phyloP scores from a whole-genome alignment of 2,113 vertebrate species.

The Lamprotornis superbus region DNA sequence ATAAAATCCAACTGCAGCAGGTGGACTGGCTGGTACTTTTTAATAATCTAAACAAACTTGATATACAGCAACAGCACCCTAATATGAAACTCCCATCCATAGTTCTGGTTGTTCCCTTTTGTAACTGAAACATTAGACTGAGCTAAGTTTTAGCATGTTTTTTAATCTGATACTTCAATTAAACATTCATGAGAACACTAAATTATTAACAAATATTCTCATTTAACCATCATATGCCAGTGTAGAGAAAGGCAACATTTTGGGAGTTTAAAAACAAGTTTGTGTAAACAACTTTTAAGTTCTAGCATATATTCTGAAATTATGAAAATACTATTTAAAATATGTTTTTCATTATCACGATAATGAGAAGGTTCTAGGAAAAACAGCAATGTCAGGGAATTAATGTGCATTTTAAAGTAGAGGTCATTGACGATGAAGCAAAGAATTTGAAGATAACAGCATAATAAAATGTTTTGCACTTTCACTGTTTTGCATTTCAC shows the following conservation, averaged over 20 bases:
- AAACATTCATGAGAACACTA: constrained; percentile 73
- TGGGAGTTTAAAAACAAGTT: neutral
- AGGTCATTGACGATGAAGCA: neutral
- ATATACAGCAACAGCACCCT: neutral
- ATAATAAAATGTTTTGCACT: neutral
- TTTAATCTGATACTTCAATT: constrained; percentile 71
- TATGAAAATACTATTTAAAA: constrained; percentile 8
- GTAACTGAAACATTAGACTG: constrained; percentile 50
- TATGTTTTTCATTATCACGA: neutral
- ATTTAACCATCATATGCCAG: constrained; percentile 32
- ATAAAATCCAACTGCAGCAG: neutral
- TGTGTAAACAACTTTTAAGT: neutral
- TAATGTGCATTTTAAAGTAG: neutral
- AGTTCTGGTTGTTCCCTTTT: constrained; percentile 5
- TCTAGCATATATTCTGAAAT: neutral
- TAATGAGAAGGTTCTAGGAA: neutral
- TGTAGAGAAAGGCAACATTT: constrained; percentile 13
- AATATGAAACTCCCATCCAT: neutral
- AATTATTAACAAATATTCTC: constrained; percentile 76
- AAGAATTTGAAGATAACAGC: neutral
- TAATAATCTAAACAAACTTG: neutral
- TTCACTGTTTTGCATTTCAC: neutral
- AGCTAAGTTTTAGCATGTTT: constrained; percentile 50
- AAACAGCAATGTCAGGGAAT: neutral
- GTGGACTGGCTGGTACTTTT: neutral